Evolutionary conservation across 2,888 invertebrate species (phyloP).

Genomic region (Trissolcus japonicus): DNA sequence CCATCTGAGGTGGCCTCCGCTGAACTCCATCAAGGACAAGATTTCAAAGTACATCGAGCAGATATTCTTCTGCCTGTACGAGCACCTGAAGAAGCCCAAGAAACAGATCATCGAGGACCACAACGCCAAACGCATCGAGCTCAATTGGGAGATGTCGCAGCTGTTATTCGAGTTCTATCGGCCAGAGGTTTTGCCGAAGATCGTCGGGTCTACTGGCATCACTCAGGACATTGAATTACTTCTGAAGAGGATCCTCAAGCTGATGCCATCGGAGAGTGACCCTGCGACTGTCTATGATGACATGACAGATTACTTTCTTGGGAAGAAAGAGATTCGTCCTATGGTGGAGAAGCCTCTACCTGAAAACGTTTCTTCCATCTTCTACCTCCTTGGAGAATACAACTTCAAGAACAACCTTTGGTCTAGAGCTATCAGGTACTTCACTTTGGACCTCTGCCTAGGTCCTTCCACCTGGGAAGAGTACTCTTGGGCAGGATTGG

Average conservation of each 20-base stretch:
- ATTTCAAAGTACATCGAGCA: constrained; percentile 90
- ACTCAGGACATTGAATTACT: constrained; percentile 87
- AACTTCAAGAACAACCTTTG: constrained; percentile 85
- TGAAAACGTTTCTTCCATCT: constrained; percentile 84
- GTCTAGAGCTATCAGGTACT: constrained; percentile 85
- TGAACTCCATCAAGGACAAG: constrained; percentile 81
- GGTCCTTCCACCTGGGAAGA: constrained; percentile 83
- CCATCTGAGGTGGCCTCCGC: constrained; percentile 76
- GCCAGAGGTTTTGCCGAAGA: constrained; percentile 87
- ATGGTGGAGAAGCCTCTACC: constrained; percentile 78
- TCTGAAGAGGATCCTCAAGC: constrained; percentile 82
- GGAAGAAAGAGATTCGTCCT: constrained; percentile 79
- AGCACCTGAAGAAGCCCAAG: constrained; percentile 80
- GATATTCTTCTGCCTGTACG: constrained; percentile 89
- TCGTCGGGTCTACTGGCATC: constrained; percentile 87
- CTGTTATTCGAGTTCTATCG: constrained; percentile 89
- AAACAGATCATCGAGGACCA: constrained; percentile 83
- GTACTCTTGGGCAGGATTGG: constrained; percentile 95
- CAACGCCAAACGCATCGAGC: constrained; percentile 82
- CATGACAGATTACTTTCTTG: constrained; percentile 83
- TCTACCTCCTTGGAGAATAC: constrained; percentile 94
- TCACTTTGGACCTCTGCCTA: constrained; percentile 88
- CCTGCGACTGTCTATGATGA: constrained; percentile 81
- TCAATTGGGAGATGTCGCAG: constrained; percentile 86
- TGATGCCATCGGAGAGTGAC: constrained; percentile 84